Evolutionary conservation across 2,113 vertebrate species (phyloP).

Genomic region (Platichthys stellatus): DNA sequence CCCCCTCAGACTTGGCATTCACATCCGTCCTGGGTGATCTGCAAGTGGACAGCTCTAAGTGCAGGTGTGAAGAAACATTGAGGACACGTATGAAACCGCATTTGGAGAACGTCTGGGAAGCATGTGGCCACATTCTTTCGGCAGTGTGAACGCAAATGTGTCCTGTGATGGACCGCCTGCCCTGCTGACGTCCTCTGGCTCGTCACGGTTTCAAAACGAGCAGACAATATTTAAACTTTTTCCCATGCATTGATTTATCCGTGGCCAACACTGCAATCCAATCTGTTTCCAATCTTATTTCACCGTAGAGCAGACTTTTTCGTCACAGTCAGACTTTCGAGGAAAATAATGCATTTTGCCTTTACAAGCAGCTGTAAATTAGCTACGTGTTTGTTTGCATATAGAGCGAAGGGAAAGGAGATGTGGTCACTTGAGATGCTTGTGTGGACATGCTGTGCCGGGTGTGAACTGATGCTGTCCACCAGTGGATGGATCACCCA

Average conservation of each 20-base stretch:
- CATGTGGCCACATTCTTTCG: not conserved
- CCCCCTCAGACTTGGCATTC: not conserved
- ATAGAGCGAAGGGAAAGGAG: not conserved
- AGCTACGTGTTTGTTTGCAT: not conserved
- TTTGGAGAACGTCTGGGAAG: not conserved
- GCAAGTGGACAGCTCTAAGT: not conserved
- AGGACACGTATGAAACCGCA: not conserved
- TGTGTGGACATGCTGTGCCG: not conserved
- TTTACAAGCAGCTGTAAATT: not conserved
- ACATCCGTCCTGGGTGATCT: not conserved
- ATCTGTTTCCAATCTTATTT: not conserved
- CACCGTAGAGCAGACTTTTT: not conserved
- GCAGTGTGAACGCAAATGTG: not conserved
- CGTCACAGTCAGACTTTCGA: not conserved
- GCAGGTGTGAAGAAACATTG: not conserved
- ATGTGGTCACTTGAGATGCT: not conserved
- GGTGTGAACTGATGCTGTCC: not conserved
- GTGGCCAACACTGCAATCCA: not conserved
- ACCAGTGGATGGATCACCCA: not conserved
- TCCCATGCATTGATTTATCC: not conserved
- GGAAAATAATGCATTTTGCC: not conserved
- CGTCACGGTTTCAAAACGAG: not conserved
- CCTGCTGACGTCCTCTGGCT: not conserved
- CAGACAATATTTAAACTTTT: not conserved
- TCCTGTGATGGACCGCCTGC: not conserved